Percentiles rank a stretch among this genome's conserved stretches.
Evolutionary conservation across 2,113 vertebrate genomes (phyloP).

Genomic region (Elephantulus edwardii): DNA sequence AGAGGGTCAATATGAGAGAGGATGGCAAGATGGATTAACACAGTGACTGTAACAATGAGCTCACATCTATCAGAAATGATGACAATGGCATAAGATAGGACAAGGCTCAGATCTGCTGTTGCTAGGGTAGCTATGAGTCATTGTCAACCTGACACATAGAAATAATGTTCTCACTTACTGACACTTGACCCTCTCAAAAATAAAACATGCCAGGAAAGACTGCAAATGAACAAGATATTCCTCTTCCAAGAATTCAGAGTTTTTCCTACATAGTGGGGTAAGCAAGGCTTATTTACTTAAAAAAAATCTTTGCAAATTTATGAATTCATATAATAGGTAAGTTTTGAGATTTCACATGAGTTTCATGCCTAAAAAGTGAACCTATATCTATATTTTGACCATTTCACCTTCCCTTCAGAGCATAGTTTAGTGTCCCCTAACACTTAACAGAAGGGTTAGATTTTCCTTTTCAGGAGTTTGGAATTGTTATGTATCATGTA

Average conservation of each 20-base stretch:
- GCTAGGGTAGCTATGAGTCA: too few relatives aligned
- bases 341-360: background rate
- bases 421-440: background rate
- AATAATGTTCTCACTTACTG: too few relatives aligned
- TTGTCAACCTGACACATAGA: too few relatives aligned
- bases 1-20: too few relatives aligned
- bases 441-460: background rate
- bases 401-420: too few relatives aligned
- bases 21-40: too few relatives aligned
- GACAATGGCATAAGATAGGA: too few relatives aligned
- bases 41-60: too few relatives aligned
- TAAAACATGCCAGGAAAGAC: background rate
- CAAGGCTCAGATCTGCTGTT: too few relatives aligned
- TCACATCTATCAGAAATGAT: too few relatives aligned
- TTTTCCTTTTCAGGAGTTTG: background rate
- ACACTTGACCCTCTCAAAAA: background rate
- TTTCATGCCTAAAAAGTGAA: background rate
- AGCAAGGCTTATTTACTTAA: background rate
- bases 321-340: too few relatives aligned
- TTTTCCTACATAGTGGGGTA: accelerated
- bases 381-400: background rate
- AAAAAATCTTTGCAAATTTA: background rate
- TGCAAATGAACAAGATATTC: background rate
- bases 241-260: background rate
- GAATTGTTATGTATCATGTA: background rate